phyloP scores from a whole-genome alignment of 2,113 vertebrate genomes.

The Thalassarche chlororhynchos region DNA sequence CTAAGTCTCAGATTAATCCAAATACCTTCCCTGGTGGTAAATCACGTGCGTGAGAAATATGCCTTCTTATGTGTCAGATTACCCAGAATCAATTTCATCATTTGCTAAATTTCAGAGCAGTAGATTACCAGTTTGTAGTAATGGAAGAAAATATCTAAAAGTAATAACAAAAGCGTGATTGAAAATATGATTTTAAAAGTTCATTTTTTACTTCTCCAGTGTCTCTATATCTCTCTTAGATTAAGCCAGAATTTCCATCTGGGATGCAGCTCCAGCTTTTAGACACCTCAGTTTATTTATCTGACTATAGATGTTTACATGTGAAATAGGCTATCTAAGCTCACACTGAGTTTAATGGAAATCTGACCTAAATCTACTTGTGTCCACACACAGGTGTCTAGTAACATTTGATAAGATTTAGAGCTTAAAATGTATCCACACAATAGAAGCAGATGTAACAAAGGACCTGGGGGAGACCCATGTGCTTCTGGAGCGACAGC shows the following conservation, averaged over 20 bases:
- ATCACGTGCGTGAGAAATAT: neutral
- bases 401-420: neutral
- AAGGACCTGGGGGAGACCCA: fast-evolving
- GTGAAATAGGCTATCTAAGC: neutral
- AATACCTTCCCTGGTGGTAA: neutral
- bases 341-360: neutral
- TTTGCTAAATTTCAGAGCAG: neutral
- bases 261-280: neutral
- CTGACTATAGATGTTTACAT: neutral
- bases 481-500: neutral
- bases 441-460: neutral
- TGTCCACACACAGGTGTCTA: neutral
- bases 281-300: neutral
- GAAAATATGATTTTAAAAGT: neutral
- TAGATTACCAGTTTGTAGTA: neutral
- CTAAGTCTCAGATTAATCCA: neutral
- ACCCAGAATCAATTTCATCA: neutral
- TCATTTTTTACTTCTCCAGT: neutral
- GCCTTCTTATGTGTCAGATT: neutral
- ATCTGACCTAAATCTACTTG: neutral
- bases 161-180: fast-evolving
- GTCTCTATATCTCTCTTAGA: neutral
- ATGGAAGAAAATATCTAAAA: neutral
- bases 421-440: neutral
- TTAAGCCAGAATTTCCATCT: neutral